These are phyloP conservation scores for Sebastolobus altivelis DNA, from an alignment of 2,797 vertebrate species.

Conservation along the genomic window DNA sequence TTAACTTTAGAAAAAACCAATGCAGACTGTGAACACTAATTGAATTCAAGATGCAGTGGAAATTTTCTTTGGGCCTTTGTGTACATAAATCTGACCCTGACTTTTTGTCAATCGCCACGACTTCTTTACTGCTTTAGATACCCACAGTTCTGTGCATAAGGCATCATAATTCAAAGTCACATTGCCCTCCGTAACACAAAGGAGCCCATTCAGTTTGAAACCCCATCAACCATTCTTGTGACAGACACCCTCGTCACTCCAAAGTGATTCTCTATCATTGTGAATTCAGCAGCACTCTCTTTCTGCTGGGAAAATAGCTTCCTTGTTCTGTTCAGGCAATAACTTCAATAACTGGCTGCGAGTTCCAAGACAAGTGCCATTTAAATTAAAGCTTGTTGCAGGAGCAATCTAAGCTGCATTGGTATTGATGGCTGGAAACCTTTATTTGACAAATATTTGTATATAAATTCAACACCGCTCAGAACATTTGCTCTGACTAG, in stretches of 20 bases:
- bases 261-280: constrained; percentile 61
- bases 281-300: constrained; percentile 62
- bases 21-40: constrained; percentile 2
- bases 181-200: constrained; percentile 60
- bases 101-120: constrained; percentile 34
- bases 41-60: constrained; percentile 22
- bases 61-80: constrained; percentile 7
- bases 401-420: constrained; percentile 36
- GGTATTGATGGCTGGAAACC: constrained; percentile 51
- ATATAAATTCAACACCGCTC: constrained; percentile 40
- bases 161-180: constrained; percentile 67
- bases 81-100: constrained; percentile 47
- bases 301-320: constrained; percentile 69
- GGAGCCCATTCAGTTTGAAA: constrained; percentile 65
- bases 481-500: constrained; percentile 17
- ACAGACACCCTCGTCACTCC: constrained; percentile 65
- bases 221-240: constrained; percentile 59
- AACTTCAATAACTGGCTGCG: constrained; percentile 63
- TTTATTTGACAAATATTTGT: constrained; percentile 59
- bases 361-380: constrained; percentile 66
- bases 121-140: constrained; percentile 54
- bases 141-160: constrained; percentile 38
- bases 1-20: constrained; percentile 7
- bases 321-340: constrained; percentile 67
- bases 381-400: constrained; percentile 64